Base-by-base conservation (phyloP, 2,888 invertebrate species). In the Cheilosia scutellata region DNA sequence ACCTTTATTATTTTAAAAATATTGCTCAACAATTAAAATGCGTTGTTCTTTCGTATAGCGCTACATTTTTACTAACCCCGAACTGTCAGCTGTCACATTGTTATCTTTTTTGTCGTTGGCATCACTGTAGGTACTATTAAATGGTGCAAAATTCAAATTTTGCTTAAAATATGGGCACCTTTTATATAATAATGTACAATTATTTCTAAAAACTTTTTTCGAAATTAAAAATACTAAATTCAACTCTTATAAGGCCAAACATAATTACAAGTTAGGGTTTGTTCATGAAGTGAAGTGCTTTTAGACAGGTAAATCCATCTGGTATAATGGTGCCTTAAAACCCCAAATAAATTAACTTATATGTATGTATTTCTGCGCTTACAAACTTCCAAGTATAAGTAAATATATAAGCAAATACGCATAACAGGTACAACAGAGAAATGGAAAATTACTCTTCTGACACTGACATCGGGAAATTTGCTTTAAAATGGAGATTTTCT, bases 241-340 rank as follows among this genome's bases (percentile, higher is more conserved):
- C 33, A 37, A 37, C 6, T 47, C 16, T 47, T 47, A 3, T 33
- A 3, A 33, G 3, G 37, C 37, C 20, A 33, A 65, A 33, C 7
- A 9, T 5, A 60, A 42, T 42, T 42, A 1, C n/a, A 40, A 20
- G 7, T 25, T 9, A 5, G 20, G 47, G 16, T 20, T 7, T 47
- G 47, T 47, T 47, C 20, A 7, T 20, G 1, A 49, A 49, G 33
- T 25, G 11, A 29, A 16, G 44, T 20, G 65, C 29, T 29, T 49
- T 33, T n/a, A 29, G 70, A 70, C 53, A 77, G 71, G 71, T 77
- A 29, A 68, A 77, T 37, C 29, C 78, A 71, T 71, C 63, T 71
- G 49, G n/a, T 44, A 44, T n/a, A 47, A n/a, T 16, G 5, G 11
- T 51, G 55, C 31, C 16, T 31, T 31, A 4, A 55, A 5, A 31